phyloP scores from a whole-genome alignment of 2,888 invertebrate genomes.

The Platycnemis pennipes region DNA sequence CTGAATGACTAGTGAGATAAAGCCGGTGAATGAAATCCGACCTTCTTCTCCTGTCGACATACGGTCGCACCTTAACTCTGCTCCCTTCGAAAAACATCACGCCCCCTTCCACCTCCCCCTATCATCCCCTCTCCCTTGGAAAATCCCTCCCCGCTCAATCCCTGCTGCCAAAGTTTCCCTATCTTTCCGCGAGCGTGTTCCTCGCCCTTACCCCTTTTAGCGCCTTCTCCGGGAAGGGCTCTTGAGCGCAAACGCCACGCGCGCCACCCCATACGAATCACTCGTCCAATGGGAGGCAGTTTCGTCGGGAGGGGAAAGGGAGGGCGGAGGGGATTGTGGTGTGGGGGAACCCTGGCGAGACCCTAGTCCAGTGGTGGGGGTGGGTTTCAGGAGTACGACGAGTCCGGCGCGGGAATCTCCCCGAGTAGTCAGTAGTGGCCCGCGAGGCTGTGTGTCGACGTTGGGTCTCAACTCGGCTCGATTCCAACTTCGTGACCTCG shows the following conservation, averaged over 20 bases:
- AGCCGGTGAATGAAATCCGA: background rate
- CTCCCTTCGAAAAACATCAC: background rate
- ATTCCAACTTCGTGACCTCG: background rate
- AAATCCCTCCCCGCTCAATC: no score
- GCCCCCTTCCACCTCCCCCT: background rate
- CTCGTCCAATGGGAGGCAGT: slow-evolving; percentile 17
- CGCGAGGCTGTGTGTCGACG: slow-evolving; percentile 33
- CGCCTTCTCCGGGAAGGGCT: background rate
- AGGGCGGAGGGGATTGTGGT: background rate
- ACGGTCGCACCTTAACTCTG: slow-evolving; percentile 3
- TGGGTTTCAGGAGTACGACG: background rate
- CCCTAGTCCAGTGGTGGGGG: background rate
- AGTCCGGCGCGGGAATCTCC: slow-evolving; percentile 35
- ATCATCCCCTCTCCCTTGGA: background rate
- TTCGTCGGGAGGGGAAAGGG: background rate
- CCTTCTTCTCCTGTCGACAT: background rate
- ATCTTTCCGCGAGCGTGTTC: background rate
- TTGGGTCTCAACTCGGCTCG: slow-evolving; percentile 16
- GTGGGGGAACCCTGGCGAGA: background rate
- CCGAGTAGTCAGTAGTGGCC: slow-evolving; percentile 49
- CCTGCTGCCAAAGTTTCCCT: background rate
- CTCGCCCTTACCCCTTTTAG: background rate
- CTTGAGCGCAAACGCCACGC: slow-evolving; percentile 14
- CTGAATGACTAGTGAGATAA: background rate
- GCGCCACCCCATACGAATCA: background rate